These are phyloP conservation scores for Turritopsis rubra DNA, from an alignment of 30 jellyfish, hydroid and myxozoan species.

Conservation along the genomic window DNA sequence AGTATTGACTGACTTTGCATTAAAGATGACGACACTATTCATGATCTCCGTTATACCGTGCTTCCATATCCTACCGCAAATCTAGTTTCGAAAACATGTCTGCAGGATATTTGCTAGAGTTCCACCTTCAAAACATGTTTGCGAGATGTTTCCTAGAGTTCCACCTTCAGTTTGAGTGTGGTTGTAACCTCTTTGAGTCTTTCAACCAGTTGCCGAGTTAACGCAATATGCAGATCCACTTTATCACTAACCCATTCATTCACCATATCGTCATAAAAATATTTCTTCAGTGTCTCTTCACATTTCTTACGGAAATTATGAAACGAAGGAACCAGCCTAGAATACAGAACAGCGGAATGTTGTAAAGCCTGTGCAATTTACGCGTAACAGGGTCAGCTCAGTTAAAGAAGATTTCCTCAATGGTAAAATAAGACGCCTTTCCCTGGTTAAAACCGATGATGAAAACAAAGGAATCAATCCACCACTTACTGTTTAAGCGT, in stretches of 20 bases:
- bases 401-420: neutral
- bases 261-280: constrained; percentile 22
- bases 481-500: constrained; percentile 34
- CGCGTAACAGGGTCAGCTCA: neutral
- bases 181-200: neutral
- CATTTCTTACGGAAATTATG: constrained; percentile 26
- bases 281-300: neutral
- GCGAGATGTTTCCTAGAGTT: neutral
- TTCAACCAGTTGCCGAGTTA: neutral
- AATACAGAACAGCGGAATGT: neutral
- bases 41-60: neutral
- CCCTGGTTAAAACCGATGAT: neutral
- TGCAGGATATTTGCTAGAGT: no score
- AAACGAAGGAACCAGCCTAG: constrained; percentile 27
- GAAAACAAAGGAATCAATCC: neutral
- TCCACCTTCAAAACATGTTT: no score
- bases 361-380: neutral
- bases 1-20: neutral
- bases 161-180: neutral
- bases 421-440: neutral
- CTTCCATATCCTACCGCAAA: neutral
- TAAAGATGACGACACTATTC: neutral
- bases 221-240: constrained; percentile 4
- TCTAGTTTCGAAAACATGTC: neutral
- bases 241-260: constrained; percentile 42